Evolutionary conservation across 2,113 vertebrate genomes (phyloP), one percentile per base, ranked within the genome.

Genomic region (Osmerus mordax): DNA sequence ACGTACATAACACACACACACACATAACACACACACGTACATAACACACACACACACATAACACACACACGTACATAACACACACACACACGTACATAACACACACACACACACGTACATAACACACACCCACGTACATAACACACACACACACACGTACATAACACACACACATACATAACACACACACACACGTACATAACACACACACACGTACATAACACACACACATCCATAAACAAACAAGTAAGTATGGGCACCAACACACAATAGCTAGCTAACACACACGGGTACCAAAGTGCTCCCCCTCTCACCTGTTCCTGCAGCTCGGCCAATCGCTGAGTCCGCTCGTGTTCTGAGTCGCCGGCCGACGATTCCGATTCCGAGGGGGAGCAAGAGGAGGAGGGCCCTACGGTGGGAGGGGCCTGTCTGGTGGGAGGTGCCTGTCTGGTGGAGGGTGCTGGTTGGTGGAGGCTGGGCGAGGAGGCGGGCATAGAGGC

Each of bases 241-340:
- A 41, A 41, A 41, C 32, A 32, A 6, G 32, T 32, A 6, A 4
- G 36, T 41, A 41, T 41, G 36, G 8, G 5, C 36, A 7, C 36
- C 36, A 41, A 9, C 36, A 78, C 78, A 32, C 5, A 32, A 4
- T 32, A 32, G 3, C 29, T 23, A 25, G 21, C 23, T 23, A 41
- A 9, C 9, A 77, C 76, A 4, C 2, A 75, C 75, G 74, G 67
- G 77, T 78, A 58, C 72, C 58, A 63, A 68, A 67, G 15, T 6
- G 32, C 71, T 23, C 21, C 18, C 7, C 19, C 58, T 76, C 18
- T 64, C 6, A 98, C 96, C 95, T 98, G 96, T 79, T 98, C 96
- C 89, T 97, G 95, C 28, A 98, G 93, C 81, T 98, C 96, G 0
- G 94, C 96, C 81, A 98, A 73, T 23, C 96, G 92, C 76, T 98